phyloP scores from a whole-genome alignment of 2,888 invertebrate genomes.

The Embidobia sp. region DNA sequence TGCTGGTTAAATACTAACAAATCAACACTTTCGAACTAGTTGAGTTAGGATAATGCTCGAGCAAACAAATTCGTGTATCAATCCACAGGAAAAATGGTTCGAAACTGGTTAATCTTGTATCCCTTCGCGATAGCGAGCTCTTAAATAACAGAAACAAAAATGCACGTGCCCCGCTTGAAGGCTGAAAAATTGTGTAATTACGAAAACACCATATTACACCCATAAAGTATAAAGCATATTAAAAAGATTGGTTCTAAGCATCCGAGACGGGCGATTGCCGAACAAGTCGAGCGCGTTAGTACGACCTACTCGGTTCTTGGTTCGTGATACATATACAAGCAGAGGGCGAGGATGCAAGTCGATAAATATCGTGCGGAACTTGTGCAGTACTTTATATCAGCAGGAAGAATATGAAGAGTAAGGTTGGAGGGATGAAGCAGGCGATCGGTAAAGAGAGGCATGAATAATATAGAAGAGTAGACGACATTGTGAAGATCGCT shows the following conservation, averaged over 20 bases:
- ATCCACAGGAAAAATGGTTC: no score
- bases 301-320: constrained; percentile 41
- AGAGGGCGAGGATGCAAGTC: constrained; percentile 68
- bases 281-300: constrained; percentile 50
- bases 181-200: no score
- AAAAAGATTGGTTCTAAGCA: constrained; percentile 29
- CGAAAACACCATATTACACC: no score
- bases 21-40: no score
- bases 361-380: constrained; percentile 74
- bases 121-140: no score
- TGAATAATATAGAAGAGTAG: constrained; percentile 64
- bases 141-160: no score
- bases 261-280: constrained; percentile 28
- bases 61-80: no score
- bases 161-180: no score
- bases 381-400: constrained; percentile 55
- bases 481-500: constrained; percentile 74
- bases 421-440: constrained; percentile 23
- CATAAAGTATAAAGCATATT: no score
- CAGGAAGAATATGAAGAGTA: constrained; percentile 59
- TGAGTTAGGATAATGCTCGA: no score
- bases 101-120: no score
- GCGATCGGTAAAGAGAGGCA: constrained; percentile 48
- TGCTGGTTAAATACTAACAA: no score
- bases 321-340: constrained; percentile 57